Conservation (phyloP, 53 echinoderm and acorn worm genomes). For the Crossaster papposus region DNA sequence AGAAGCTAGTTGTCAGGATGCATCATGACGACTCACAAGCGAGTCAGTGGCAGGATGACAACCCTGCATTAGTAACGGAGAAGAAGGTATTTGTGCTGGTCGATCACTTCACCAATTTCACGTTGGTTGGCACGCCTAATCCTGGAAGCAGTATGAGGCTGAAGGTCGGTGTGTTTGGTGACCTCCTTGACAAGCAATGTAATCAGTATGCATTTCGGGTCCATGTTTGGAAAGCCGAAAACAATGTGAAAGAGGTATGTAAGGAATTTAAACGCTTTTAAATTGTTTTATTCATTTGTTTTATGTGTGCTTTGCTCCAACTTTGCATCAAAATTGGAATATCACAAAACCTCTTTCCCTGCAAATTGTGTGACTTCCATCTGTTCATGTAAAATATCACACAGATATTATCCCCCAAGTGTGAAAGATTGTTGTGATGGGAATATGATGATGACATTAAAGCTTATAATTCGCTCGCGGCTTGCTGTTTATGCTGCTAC, state of each 20-base stretch:
- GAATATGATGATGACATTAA: too few relatives aligned
- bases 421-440: too few relatives aligned
- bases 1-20: neutral
- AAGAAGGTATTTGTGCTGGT: neutral
- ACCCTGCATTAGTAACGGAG: neutral
- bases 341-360: too few relatives aligned
- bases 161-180: conserved; percentile 23
- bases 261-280: neutral
- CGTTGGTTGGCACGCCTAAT: neutral
- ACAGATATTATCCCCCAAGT: too few relatives aligned
- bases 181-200: neutral
- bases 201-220: conserved; percentile 12
- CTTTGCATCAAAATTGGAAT: too few relatives aligned
- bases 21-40: neutral
- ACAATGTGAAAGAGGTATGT: neutral
- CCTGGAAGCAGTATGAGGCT: neutral
- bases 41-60: neutral
- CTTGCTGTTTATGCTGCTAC: too few relatives aligned
- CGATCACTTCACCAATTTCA: conserved; percentile 8
- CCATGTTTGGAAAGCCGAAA: conserved; percentile 15
- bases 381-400: too few relatives aligned
- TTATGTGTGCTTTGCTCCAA: too few relatives aligned
- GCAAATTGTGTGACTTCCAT: too few relatives aligned
- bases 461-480: too few relatives aligned
- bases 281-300: too few relatives aligned